Percentiles rank a stretch among this genome's conserved stretches.
phyloP scores from a whole-genome alignment of 1,140 invertebrate species.

The Cecropterus lyciades region DNA sequence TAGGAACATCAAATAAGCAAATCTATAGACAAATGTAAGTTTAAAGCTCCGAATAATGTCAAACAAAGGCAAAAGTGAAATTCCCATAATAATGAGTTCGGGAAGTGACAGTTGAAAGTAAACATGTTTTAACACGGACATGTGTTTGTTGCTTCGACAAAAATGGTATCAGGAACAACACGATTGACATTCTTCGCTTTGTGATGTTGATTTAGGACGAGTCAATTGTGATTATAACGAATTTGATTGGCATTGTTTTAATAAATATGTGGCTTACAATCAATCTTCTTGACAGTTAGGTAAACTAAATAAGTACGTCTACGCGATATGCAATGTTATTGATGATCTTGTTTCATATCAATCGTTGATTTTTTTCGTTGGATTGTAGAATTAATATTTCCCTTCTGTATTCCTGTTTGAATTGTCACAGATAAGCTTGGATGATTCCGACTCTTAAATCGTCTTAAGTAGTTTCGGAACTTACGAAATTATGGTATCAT shows the following conservation, averaged over 20 bases:
- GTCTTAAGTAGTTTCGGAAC: too few species aligned
- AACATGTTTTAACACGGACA: constrained; percentile 50
- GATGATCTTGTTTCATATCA: too few species aligned
- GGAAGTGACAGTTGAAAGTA: constrained; percentile 52
- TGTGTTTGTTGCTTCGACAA: constrained; percentile 56
- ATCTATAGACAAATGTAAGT: too few species aligned
- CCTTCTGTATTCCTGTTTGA: too few species aligned
- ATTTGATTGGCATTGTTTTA: constrained; percentile 22
- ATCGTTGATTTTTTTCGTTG: too few species aligned
- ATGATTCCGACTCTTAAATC: too few species aligned
- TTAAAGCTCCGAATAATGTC: constrained; percentile 20
- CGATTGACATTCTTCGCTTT: constrained; percentile 51
- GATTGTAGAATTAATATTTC: too few species aligned
- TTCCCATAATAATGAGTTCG: constrained; percentile 45
- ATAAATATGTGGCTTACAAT: background rate
- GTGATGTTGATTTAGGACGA: constrained; percentile 42
- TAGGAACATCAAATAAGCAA: too few species aligned
- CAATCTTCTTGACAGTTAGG: background rate
- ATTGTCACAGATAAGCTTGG: too few species aligned
- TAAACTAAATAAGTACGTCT: too few species aligned
- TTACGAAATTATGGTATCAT: too few species aligned
- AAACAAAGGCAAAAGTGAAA: constrained; percentile 53
- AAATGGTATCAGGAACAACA: constrained; percentile 48
- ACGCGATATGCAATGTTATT: too few species aligned
- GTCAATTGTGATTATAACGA: constrained; percentile 35